Evolutionary conservation across 2,888 invertebrate genomes (phyloP).

Genomic region (Lobophora halterata): DNA sequence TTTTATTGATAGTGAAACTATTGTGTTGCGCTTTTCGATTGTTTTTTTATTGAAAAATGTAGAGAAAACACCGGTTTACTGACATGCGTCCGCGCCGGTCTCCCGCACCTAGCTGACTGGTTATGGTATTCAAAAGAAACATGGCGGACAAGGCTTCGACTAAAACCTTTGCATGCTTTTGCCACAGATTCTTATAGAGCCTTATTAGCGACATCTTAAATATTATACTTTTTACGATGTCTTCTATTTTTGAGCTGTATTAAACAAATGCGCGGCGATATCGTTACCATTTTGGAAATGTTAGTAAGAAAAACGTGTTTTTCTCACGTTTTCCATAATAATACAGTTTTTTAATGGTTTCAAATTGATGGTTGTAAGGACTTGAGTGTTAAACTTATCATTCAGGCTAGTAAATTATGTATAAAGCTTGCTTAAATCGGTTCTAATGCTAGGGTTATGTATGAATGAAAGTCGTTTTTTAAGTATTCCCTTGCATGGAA

Average conservation of each 20-base stretch:
- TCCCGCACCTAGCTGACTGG: slow-evolving; percentile 12
- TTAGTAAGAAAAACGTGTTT: slow-evolving; percentile 4
- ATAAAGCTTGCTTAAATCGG: slow-evolving; percentile 6
- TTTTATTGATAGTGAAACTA: slow-evolving; percentile 7
- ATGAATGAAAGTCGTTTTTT: slow-evolving; percentile 19
- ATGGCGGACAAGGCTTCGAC: slow-evolving; percentile 18
- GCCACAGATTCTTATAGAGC: slow-evolving; percentile 11
- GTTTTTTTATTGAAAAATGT: slow-evolving; percentile 10
- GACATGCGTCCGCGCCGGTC: slow-evolving; percentile 3
- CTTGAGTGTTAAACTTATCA: background rate
- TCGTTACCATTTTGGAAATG: no score
- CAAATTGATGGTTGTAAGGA: slow-evolving; percentile 5
- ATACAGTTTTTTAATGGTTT: slow-evolving; percentile 16
- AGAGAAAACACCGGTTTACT: slow-evolving; percentile 3
- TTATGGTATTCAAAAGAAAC: slow-evolving; percentile 7
- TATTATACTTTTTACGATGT: no score
- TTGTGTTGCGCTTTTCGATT: slow-evolving; percentile 11
- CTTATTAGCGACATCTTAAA: slow-evolving; percentile 22
- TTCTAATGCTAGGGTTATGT: slow-evolving; percentile 10
- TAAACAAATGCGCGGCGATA: slow-evolving; percentile 2
- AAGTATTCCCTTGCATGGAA: slow-evolving; percentile 18
- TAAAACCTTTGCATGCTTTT: slow-evolving; percentile 12
- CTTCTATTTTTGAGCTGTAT: background rate
- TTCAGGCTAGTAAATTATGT: background rate
- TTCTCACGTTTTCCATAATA: slow-evolving; percentile 19